Conservation (phyloP, 2,888 invertebrate species). For the Marronus borbonicus region DNA sequence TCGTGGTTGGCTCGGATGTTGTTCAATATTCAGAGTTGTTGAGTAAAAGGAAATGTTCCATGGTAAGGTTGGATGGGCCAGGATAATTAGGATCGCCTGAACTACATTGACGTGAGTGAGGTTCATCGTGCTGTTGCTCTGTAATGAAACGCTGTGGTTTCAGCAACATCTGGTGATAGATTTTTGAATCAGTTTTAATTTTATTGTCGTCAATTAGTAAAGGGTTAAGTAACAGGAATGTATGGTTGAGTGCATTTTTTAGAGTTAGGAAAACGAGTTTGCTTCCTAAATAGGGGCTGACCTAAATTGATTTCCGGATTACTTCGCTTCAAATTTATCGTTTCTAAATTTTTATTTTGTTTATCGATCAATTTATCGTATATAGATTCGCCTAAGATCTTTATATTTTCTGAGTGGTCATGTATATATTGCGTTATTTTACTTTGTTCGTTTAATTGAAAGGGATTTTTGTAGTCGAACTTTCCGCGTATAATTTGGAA, state of each 20-base stretch:
- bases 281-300: slow-evolving; percentile 1
- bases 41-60: too few relatives aligned
- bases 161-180: not conserved
- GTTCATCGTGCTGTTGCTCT: not conserved
- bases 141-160: slow-evolving; percentile 35
- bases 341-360: slow-evolving; percentile 39
- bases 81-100: not conserved
- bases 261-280: not conserved
- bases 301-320: not conserved
- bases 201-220: slow-evolving; percentile 25
- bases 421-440: too few relatives aligned
- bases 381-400: slow-evolving; percentile 22
- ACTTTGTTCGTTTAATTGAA: too few relatives aligned
- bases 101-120: not conserved
- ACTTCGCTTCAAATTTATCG: slow-evolving; percentile 27
- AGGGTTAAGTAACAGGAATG: slow-evolving; percentile 3
- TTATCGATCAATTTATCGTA: slow-evolving; percentile 15
- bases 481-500: too few relatives aligned
- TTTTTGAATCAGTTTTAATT: slow-evolving; percentile 23
- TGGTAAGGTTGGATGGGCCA: not conserved
- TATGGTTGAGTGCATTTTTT: slow-evolving; percentile 14
- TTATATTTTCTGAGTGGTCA: slow-evolving; percentile 41
- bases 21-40: too few relatives aligned
- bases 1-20: too few relatives aligned
- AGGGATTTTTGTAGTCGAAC: too few relatives aligned